Evolutionary conservation across 2,888 invertebrate species (phyloP).

Genomic region (Adelphocoris suturalis): DNA sequence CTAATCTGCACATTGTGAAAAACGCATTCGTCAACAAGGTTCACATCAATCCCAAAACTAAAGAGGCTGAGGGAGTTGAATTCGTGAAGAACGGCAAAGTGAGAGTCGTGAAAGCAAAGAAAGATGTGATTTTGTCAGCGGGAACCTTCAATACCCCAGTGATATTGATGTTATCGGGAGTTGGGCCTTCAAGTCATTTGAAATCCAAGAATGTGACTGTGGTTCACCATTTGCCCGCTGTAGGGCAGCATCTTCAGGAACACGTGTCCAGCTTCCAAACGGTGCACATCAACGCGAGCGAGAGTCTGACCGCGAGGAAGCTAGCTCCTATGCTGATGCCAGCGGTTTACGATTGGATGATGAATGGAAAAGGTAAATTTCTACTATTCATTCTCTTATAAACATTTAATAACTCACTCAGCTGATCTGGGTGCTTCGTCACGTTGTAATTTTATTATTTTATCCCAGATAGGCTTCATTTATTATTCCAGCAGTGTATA

Average conservation of each 20-base stretch:
- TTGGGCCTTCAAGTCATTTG: constrained; percentile 83
- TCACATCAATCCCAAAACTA: constrained; percentile 80
- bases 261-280: constrained; percentile 72
- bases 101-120: constrained; percentile 81
- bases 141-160: constrained; percentile 89
- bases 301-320: constrained; percentile 69
- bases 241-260: constrained; percentile 82
- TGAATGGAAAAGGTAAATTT: constrained; percentile 83
- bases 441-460: no score
- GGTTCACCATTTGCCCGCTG: constrained; percentile 80
- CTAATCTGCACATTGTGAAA: constrained; percentile 82
- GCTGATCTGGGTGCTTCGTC: no score
- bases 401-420: no score
- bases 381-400: no score
- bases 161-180: constrained; percentile 89
- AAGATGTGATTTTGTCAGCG: constrained; percentile 86
- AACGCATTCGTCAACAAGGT: constrained; percentile 81
- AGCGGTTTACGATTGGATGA: constrained; percentile 81
- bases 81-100: constrained; percentile 79
- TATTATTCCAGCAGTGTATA: no score
- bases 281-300: constrained; percentile 71
- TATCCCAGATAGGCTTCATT: no score
- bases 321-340: constrained; percentile 52
- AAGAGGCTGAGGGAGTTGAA: constrained; percentile 81
- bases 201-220: constrained; percentile 80